Conservation (phyloP, 2,797 vertebrate genomes). For the Molossus molossus region DNA sequence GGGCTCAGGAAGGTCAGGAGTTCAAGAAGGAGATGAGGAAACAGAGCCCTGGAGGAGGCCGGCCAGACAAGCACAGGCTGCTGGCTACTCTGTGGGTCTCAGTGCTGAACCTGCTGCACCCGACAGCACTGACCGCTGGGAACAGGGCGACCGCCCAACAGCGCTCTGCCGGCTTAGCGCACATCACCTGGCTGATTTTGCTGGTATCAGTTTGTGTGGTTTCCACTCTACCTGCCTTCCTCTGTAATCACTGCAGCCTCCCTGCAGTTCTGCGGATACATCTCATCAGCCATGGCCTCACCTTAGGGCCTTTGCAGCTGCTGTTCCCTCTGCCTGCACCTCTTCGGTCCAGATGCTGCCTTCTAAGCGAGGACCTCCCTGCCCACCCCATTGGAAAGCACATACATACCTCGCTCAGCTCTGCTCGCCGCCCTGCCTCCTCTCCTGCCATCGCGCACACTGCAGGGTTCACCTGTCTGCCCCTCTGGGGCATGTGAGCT, state of each 20-base stretch:
- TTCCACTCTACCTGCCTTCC: neutral
- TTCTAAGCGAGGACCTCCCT: neutral
- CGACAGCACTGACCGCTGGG: accelerated
- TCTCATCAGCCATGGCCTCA: accelerated
- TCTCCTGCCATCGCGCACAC: neutral
- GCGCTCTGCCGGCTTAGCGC: neutral
- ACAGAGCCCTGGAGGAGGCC: neutral
- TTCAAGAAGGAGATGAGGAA: neutral
- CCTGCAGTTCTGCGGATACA: neutral
- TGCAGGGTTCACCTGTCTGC: neutral
- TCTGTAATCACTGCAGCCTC: neutral
- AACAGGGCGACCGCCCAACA: neutral
- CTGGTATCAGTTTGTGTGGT: neutral
- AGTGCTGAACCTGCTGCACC: too few relatives aligned
- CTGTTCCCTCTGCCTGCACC: neutral
- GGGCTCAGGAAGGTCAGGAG: neutral
- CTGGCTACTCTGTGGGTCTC: neutral
- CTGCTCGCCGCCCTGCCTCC: neutral
- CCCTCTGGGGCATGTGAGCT: accelerated
- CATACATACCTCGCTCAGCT: too few relatives aligned
- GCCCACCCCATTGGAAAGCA: neutral
- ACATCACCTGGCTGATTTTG: neutral
- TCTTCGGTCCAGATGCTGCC: neutral
- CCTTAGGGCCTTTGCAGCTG: neutral
- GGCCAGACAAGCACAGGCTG: neutral